phyloP scores from a whole-genome alignment of 2,113 vertebrate species.

The Seriola rivoliana region DNA sequence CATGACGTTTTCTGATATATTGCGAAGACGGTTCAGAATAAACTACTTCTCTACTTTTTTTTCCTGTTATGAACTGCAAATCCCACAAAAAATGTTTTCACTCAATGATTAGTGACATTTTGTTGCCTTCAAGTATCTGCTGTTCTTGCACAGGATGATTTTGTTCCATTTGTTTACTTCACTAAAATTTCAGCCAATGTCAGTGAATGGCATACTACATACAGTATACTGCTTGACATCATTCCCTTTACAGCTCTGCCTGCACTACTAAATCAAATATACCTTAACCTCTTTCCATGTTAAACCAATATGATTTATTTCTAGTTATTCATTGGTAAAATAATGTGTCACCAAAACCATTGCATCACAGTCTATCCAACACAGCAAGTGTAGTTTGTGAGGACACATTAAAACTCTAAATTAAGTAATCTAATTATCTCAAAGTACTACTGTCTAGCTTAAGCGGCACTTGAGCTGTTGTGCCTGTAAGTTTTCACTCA shows the following conservation, averaged over 20 bases:
- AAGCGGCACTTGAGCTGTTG: slow-evolving; percentile 17
- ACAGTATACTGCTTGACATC: neutral
- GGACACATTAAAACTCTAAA: slow-evolving; percentile 19
- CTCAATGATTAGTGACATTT: slow-evolving; percentile 51
- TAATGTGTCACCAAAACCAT: slow-evolving; percentile 9
- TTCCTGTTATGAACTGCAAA: slow-evolving; percentile 37
- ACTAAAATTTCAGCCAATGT: neutral
- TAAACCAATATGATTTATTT: neutral
- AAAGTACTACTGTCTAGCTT: slow-evolving; percentile 22
- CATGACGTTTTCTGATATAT: slow-evolving; percentile 42
- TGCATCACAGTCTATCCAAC: neutral
- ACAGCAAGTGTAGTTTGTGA: slow-evolving; percentile 11
- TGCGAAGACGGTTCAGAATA: slow-evolving; percentile 33
- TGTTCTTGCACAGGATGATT: slow-evolving; percentile 5
- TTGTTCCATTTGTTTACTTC: neutral
- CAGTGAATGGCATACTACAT: neutral
- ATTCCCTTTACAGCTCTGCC: neutral
- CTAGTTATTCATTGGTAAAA: slow-evolving; percentile 4
- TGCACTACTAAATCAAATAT: slow-evolving; percentile 2
- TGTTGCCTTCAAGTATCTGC: slow-evolving; percentile 20
- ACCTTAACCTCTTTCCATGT: neutral
- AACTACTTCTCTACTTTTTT: slow-evolving; percentile 41
- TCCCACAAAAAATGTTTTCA: slow-evolving; percentile 41
- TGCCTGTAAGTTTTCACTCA: slow-evolving; percentile 23
- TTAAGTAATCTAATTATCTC: slow-evolving; percentile 28